Evolutionary conservation across 2,113 vertebrate genomes (phyloP), one percentile per base, ranked within the genome.

Genomic region (Dasyprocta punctata): DNA sequence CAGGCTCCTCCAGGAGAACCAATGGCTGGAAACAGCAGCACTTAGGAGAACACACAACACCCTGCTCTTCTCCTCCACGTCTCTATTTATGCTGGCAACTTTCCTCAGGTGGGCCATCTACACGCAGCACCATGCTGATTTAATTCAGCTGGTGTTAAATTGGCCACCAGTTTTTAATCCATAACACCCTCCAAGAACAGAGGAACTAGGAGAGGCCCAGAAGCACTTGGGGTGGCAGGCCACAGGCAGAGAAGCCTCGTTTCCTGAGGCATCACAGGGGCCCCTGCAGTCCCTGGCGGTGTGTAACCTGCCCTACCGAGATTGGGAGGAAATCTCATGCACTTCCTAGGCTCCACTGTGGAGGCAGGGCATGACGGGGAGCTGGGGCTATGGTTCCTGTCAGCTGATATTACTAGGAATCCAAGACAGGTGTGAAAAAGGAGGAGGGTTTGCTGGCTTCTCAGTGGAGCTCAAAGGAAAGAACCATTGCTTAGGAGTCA

Each of bases 171-270:
- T n/a, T n/a, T n/a, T n/a, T n/a, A n/a, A n/a, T n/a, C n/a, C n/a
- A n/a, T n/a, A n/a, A n/a, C n/a, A 26, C 17, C 47, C 73, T 36
- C 73, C 28, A 36, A 20, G 9, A 20, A 38, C 12, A 82, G 20
- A 77, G 24, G 30, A 52, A 22, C 14, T 9, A 44, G 8, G 8
- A 63, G 52, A 17, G 19, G 10, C 26, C 26, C 26, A 17, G 33
- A 80, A 4, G 11, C 7, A 38, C 26, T 30, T 3, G 24, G 17
- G 12, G 54, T 44, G 13, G 19, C 30, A 0, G 80, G 73, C 0
- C 49, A 30, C 17, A 52, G 22, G 9, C 8, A 2, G 49, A 73
- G 16, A 3, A 80, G 5, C 0, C 67, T 83, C 0, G 0, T 6
- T 56, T 52, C 5, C 71, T 38, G 54, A 84, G 58, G 60, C 2